Evolutionary conservation across 2,113 vertebrate species (phyloP).

Genomic region (Corythornis vintsioides): DNA sequence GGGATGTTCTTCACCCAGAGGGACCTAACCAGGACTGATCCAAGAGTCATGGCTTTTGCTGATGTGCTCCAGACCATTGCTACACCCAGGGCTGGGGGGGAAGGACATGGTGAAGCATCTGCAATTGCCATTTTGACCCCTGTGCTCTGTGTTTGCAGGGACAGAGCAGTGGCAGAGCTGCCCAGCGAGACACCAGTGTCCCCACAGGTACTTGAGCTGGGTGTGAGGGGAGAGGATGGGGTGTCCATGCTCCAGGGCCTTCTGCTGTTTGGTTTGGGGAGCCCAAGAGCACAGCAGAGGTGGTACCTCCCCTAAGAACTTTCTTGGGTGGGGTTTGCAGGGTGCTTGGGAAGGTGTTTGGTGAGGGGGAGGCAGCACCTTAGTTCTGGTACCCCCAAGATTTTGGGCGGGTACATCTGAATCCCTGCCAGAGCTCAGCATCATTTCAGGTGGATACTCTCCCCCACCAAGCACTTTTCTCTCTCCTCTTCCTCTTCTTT

Average conservation of each 20-base stretch:
- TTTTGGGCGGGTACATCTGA: background rate
- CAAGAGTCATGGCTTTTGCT: background rate
- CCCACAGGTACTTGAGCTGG: constrained; percentile 36
- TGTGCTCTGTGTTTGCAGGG: constrained; percentile 44
- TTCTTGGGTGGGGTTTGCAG: accelerated
- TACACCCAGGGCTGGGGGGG: background rate
- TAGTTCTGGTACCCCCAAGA: background rate
- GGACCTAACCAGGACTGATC: background rate
- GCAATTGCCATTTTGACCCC: background rate
- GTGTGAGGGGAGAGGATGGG: accelerated
- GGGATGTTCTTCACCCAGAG: background rate
- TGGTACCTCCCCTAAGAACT: background rate
- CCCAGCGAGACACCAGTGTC: background rate
- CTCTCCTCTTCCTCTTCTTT: background rate
- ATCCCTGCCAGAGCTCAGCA: background rate
- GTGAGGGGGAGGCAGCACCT: background rate
- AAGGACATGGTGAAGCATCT: background rate
- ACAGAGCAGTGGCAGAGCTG: background rate
- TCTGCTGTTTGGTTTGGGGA: background rate
- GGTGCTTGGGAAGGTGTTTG: background rate
- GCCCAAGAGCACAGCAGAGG: background rate
- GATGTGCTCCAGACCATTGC: background rate
- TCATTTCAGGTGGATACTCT: accelerated
- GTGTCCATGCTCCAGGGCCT: background rate
- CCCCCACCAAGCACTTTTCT: accelerated